These are phyloP conservation scores for Aricia artaxerxes DNA, from an alignment of 2,888 invertebrate genomes.

Conservation along the genomic window DNA sequence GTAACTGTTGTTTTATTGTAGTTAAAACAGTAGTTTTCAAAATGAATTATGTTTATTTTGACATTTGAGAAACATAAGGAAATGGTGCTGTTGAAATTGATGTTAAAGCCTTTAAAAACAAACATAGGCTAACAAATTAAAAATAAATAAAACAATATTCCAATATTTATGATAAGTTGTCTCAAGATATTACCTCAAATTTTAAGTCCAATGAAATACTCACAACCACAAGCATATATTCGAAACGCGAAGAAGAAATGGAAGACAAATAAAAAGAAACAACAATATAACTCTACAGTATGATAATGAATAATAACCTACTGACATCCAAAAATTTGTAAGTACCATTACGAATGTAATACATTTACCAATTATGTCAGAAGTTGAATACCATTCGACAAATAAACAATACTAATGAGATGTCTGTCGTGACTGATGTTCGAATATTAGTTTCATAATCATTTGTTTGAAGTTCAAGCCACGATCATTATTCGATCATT, in stretches of 20 bases:
- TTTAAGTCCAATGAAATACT: not conserved
- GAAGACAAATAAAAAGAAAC: not conserved
- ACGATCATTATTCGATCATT: constrained; percentile 57
- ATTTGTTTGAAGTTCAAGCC: constrained; percentile 56
- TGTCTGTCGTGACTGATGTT: constrained; percentile 56
- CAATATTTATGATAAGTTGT: not conserved
- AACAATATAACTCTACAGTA: not conserved
- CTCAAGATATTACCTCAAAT: not conserved
- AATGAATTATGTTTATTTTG: not conserved
- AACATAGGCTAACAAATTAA: not conserved
- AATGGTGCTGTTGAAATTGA: not conserved
- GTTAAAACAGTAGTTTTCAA: not conserved
- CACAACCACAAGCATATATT: not conserved
- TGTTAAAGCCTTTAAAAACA: not conserved
- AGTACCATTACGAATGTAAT: constrained; percentile 9
- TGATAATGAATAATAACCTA: constrained; percentile 1
- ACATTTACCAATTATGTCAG: constrained; percentile 33
- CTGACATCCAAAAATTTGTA: constrained; percentile 18
- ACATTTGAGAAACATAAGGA: not conserved
- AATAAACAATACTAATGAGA: constrained; percentile 71
- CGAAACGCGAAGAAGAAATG: not conserved
- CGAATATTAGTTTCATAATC: constrained; percentile 69
- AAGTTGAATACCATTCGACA: constrained; percentile 43
- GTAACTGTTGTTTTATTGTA: constrained; percentile 1
- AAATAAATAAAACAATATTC: not conserved